These are phyloP conservation scores for Psittacus erithacus DNA, from an alignment of 2,113 vertebrate genomes.

Conservation along the genomic window DNA sequence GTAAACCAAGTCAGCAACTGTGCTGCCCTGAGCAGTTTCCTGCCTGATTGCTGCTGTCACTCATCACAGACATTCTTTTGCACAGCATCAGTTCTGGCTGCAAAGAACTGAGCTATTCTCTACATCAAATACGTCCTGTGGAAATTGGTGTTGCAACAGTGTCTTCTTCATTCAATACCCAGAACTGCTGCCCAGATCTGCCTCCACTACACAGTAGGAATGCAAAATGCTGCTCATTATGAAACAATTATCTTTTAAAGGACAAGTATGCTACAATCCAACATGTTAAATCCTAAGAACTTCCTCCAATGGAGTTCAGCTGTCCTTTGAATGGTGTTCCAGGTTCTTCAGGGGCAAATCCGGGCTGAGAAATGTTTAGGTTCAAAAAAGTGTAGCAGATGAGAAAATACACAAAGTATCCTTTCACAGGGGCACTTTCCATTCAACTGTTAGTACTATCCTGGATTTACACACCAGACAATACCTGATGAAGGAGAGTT, in stretches of 20 bases:
- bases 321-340: not conserved
- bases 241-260: not conserved
- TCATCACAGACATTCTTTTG: not conserved
- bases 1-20: not conserved
- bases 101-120: not conserved
- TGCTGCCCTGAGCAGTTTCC: not conserved
- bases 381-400: not conserved
- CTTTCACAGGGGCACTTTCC: not conserved
- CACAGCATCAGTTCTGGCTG: not conserved
- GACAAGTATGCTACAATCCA: not conserved
- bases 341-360: not conserved
- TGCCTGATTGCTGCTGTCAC: not conserved
- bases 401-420: not conserved
- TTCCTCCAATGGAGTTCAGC: not conserved
- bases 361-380: not conserved
- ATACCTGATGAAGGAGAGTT: not conserved
- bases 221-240: not conserved
- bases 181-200: not conserved
- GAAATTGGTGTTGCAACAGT: not conserved
- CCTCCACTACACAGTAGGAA: not conserved
- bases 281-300: not conserved
- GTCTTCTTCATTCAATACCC: not conserved
- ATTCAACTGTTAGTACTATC: not conserved
- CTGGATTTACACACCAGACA: not conserved
- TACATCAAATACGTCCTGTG: not conserved